Evolutionary conservation across 2,113 vertebrate species (phyloP), one percentile per base, ranked within the genome.

Genomic region (Salvator merianae): DNA sequence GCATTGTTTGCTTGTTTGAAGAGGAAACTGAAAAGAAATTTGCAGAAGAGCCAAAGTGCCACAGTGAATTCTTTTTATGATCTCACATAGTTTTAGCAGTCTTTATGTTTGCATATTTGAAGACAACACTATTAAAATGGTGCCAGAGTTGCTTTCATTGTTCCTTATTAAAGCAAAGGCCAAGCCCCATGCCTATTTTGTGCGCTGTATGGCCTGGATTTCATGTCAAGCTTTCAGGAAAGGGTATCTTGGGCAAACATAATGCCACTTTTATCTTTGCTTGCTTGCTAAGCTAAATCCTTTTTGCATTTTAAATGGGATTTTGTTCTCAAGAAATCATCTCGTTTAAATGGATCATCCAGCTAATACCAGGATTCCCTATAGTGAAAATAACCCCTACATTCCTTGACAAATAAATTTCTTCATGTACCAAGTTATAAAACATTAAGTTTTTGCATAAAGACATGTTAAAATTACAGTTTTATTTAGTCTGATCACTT

Each of bases 291-390:
- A 91, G 88, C 79, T 68, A 87, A 91, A 90, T 90, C 88, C 79
- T 72, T 90, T 72, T 84, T 82, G 87, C 74, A 85, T 89, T 88
- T 85, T 78, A 89, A 90, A 90, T 75, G 82, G 72, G 88, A 90
- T 91, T 91, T 82, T 92, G 72, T 76, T 88, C 86, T 88, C 86
- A 50, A 86, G 86, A 81, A 83, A 92, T 65, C 68, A 53, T 66
- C 30, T 5, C 82, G 86, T 88, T 89, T 82, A 50, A 81, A 88
- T 86, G 86, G 88, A 89, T 91, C 81, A 72, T 88, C 84, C 70
- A 38, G 74, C 63, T 89, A 82, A 71, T 40, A 74, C 13, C 2
- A 50, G 68, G 32, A 77, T 53, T 87, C 82, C 0, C 0, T 40
- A 53, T 26, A 40, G 38, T 0, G 0, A 55, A 2, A 53, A 20